Evolutionary conservation across 1,140 invertebrate species (phyloP).

Genomic region (Bombus soroeensis): DNA sequence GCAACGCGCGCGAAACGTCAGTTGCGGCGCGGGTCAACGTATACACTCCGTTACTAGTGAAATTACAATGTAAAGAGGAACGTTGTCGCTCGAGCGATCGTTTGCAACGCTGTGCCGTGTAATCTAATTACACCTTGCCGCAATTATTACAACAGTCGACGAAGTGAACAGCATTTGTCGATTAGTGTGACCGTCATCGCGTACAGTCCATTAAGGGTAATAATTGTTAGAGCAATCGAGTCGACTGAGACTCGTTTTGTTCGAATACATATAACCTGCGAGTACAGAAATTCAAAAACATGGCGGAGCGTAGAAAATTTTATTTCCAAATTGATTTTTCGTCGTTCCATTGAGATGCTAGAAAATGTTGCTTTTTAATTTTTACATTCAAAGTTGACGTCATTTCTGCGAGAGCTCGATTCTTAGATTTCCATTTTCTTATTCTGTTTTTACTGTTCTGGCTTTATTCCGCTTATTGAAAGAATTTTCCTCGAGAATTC

Average conservation of each 20-base stretch:
- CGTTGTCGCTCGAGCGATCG: not conserved
- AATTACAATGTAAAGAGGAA: slow-evolving; percentile 44
- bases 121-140: slow-evolving; percentile 44
- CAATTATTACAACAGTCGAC: slow-evolving; percentile 25
- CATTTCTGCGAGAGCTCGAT: no score
- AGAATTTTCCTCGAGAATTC: no score
- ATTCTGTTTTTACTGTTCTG: no score
- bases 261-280: not conserved
- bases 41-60: slow-evolving; percentile 27
- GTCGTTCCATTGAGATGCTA: no score
- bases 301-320: not conserved
- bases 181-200: not conserved
- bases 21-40: slow-evolving; percentile 27
- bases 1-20: slow-evolving; percentile 28
- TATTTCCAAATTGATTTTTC: not conserved
- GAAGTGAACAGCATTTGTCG: not conserved
- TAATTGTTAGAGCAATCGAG: not conserved
- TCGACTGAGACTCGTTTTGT: not conserved
- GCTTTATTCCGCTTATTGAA: no score
- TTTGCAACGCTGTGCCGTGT: slow-evolving; percentile 11
- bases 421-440: no score
- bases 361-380: not conserved
- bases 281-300: not conserved
- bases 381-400: not conserved
- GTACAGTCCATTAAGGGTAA: no score